These are phyloP conservation scores for Stichopus horrens DNA, from an alignment of 53 echinoderm and acorn worm species.

Conservation along the genomic window DNA sequence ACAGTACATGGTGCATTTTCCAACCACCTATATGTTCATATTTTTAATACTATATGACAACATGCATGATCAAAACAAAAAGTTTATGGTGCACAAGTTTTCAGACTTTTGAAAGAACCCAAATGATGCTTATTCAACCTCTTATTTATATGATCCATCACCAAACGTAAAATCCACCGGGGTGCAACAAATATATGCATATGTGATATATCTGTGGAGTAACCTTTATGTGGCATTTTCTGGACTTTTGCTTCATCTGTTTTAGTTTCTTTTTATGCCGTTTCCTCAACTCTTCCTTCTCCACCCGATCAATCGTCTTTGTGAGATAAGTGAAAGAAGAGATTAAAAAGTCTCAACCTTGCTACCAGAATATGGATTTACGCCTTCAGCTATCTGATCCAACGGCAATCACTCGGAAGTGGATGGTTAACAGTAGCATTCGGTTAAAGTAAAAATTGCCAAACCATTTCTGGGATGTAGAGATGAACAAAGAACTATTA, in stretches of 20 bases:
- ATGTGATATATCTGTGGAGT: neutral
- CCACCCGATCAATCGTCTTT: neutral
- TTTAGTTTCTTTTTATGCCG: neutral
- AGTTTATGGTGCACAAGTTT: too few relatives aligned
- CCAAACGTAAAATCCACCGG: neutral
- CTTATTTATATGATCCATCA: neutral
- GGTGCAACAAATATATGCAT: neutral
- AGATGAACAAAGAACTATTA: too few relatives aligned
- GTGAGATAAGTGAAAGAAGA: neutral
- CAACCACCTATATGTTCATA: too few relatives aligned
- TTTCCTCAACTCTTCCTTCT: neutral
- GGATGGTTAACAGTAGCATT: neutral
- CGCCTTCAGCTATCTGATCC: neutral
- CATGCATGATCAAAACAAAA: too few relatives aligned
- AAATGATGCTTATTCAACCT: too few relatives aligned
- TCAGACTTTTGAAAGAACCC: too few relatives aligned
- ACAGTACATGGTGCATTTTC: too few relatives aligned
- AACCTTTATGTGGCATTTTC: neutral
- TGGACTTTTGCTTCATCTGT: neutral
- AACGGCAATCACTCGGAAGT: neutral
- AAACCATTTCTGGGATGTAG: too few relatives aligned
- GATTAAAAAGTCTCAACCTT: neutral
- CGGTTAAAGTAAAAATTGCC: too few relatives aligned
- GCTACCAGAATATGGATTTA: neutral
- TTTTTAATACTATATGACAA: too few relatives aligned